phyloP scores from a whole-genome alignment of 2,113 vertebrate species.

The Hyla sarda region DNA sequence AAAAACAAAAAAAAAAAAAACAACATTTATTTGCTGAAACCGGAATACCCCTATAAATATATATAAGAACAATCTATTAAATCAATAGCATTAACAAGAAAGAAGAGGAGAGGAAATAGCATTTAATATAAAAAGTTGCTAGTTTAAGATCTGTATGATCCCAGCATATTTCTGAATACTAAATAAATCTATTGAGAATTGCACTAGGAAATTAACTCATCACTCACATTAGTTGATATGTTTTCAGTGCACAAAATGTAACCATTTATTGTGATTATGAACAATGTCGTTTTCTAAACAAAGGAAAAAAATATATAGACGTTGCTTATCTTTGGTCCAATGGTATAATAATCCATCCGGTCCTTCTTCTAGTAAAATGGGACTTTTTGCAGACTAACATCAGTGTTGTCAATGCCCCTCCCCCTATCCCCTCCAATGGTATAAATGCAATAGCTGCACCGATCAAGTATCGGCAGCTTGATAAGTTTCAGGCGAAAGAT shows the following conservation, averaged over 20 bases:
- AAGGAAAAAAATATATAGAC: background rate
- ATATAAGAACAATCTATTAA: background rate
- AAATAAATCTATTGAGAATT: constrained; percentile 21
- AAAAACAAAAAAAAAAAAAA: too few species aligned
- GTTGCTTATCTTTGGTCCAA: constrained; percentile 28
- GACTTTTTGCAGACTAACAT: constrained; percentile 2
- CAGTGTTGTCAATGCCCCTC: background rate
- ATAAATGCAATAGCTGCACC: background rate
- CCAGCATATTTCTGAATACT: constrained; percentile 30
- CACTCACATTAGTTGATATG: constrained; percentile 28
- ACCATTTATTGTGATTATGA: constrained; percentile 27
- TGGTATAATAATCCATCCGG: constrained; percentile 26
- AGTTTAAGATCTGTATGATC: constrained; percentile 14
- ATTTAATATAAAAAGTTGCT: constrained; percentile 28
- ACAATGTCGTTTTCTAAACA: constrained; percentile 5
- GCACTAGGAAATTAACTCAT: constrained; percentile 15
- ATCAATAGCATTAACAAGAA: constrained; percentile 12
- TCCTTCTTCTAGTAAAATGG: constrained; percentile 12
- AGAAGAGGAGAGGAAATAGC: constrained; percentile 23
- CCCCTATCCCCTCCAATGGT: background rate
- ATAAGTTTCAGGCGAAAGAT: background rate
- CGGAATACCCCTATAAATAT: background rate
- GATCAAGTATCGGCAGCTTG: background rate
- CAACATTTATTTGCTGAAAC: background rate
- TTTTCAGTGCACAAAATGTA: constrained; percentile 25